Base-by-base conservation (phyloP, 2,113 vertebrate genomes). In the Beaufortia kweichowensis region DNA sequence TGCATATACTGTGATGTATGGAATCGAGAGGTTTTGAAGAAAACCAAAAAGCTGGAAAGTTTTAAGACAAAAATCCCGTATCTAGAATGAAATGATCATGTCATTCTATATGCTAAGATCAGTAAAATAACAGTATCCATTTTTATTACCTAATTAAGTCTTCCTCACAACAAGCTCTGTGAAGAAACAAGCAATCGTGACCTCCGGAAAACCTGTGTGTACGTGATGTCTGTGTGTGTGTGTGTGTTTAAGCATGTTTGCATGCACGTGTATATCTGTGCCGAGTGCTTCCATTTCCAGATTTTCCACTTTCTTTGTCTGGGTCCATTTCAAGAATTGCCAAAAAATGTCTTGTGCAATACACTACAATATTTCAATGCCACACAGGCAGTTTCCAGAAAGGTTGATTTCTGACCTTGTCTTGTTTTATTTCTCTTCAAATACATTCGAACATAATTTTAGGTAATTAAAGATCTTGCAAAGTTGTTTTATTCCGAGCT, bases 111-210 rank as follows among this genome's bases (percentile, higher is more conserved):
- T 48, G 48, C 48, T 53, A 21, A 53, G 6, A 21, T 7, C 7
- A 53, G 48, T 53, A 0, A 35, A 35, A 55, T 15, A 11, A 8
- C 43, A n/a, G 35, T 24, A 23, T 55, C n/a, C 28, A 23, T 8
- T 11, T 55, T 23, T 31, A 53, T 68, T 31, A 68, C 31, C 60
- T 35, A 17, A 21, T 70, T 17, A 15, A 55, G 67, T 70, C 48
- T 70, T 70, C 67, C 48, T 70, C 43, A 17, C 43, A 46, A 4
- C 43, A 56, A 35, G 12, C 56, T 35, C 67, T 55, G 48, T 24
- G 28, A 70, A 70, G 67, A 19, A 35, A 70, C 67, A 56, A 70
- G 67, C 67, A 56, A 56, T 70, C 53, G 35, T 72, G 69, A 72
- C 23, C 31, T 59, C 55, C 10, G 23, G 33, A 41, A 28, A 59